phyloP scores from a whole-genome alignment of 2,113 vertebrate species.

The Mandrillus leucophaeus region DNA sequence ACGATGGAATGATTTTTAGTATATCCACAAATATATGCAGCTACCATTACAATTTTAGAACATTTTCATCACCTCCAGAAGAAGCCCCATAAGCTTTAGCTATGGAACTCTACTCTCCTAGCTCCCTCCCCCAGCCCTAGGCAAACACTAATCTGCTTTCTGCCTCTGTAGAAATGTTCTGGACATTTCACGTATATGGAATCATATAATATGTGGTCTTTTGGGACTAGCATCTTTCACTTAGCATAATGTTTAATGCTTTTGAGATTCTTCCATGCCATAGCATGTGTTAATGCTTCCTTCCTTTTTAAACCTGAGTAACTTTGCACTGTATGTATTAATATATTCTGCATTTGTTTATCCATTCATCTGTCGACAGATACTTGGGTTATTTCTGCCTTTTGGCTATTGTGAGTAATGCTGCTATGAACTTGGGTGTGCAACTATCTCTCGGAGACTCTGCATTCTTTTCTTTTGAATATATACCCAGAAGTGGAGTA shows the following conservation, averaged over 20 bases:
- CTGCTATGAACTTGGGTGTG: background rate
- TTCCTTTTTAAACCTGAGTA: background rate
- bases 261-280: background rate
- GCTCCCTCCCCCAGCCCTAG: background rate
- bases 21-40: too few species aligned
- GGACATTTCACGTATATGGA: background rate
- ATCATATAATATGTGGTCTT: background rate
- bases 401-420: background rate
- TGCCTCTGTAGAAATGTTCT: background rate
- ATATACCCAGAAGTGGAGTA: background rate
- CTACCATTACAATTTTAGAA: background rate
- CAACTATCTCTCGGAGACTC: background rate
- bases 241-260: background rate
- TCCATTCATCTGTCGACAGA: background rate
- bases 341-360: background rate
- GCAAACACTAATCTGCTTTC: background rate
- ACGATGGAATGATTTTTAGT: background rate
- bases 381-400: background rate
- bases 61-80: background rate
- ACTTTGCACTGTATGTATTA: background rate
- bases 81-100: background rate
- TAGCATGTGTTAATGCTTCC: background rate
- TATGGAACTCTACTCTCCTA: accelerated
- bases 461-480: background rate
- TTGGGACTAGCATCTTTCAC: background rate